Evolutionary conservation across 2,113 vertebrate genomes (phyloP), one percentile per base, ranked within the genome.

Genomic region (Mormoops blainvillei): DNA sequence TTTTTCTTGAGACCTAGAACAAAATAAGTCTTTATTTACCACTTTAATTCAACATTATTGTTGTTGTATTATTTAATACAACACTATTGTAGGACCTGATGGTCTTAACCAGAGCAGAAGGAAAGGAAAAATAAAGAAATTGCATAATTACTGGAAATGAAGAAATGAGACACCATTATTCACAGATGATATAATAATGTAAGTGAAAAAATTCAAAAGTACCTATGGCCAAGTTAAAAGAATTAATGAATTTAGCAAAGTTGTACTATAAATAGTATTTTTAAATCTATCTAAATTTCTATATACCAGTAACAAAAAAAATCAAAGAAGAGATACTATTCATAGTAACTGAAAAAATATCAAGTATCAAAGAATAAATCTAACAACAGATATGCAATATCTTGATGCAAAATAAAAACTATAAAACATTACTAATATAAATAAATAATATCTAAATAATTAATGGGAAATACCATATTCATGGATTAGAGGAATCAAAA

Each of bases 281-380:
- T 45, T 4, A 81, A 70, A 26, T 77, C 31, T 36, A 86, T 81
- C 87, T 82, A 18, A 82, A 90, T 83, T 93, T 89, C n/a, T 83
- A n/a, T 58, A 8, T 22, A 70, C 38, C 41, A 56, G 18, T 33
- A 61, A 88, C 14, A 77, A 70, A 87, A 88, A 94, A 76, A 54
- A 52, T n/a, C 24, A 41, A 68, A 76, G 67, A 87, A 93, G 86
- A 2, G 7, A 36, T 54, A 81, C 3, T 7, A 65, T 28, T 78
- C 87, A 52, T 48, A 82, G 43, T 36, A 77, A 76, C 14, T 91
- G 26, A 94, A 93, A 95, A 95, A 83, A 71, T 77, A 87, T 31
- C 45, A 88, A 91, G 58, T 52, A 68, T 19, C 14, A 82, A n/a
- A 87, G 38, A 91, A 41, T 26, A 92, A 56, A 67, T 93, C 61